Base-by-base conservation (phyloP, 2,797 vertebrate species). In the Siniperca scherzeri region DNA sequence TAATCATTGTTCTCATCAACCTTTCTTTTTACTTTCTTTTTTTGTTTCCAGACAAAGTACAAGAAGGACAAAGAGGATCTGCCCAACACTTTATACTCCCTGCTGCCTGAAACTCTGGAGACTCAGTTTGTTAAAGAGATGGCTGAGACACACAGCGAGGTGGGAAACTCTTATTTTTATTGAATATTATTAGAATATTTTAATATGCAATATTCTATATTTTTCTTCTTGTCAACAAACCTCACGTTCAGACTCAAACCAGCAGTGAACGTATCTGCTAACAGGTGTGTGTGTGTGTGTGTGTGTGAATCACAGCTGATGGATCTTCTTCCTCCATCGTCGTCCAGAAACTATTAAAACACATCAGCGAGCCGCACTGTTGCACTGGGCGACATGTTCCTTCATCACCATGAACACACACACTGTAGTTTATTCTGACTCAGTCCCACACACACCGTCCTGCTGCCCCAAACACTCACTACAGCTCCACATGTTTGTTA, bases 141-240 rank as follows among this genome's bases (percentile, higher is more conserved):
- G 88, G 76, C 83, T 0, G 87, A 89, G n/a, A 93, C 88, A 0
- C 93, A 93, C 86, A 99, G 97, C 78, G 90, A 97, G 97, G 98
- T 98, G 62, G 59, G 81, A 46, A 44, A 77, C 62, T 5, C 60
- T n/a, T 50, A 46, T 46, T 46, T 46, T 38, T 46, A 3, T 30
- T 30, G 30, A 30, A 30, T 30, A 30, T 30, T 30, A 30, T 30
- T 30, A 30, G 30, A 30, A 30, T 30, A 30, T 30, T 30, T 3
- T 30, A 30, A 30, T 30, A 30, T 30, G 30, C 30, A 30, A 30
- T 30, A 30, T 30, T 30, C 30, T 30, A 30, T 30, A 30, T 30
- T 30, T 30, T 30, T 46, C 13, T 46, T 42, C 0, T 1, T 46
- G 53, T 7, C 55, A 56, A 27, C 27, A 59, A 14, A 30, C 14